Evolutionary conservation across 2,888 invertebrate genomes (phyloP), one percentile per base, ranked within the genome.

Genomic region (Polymixis flavicincta): DNA sequence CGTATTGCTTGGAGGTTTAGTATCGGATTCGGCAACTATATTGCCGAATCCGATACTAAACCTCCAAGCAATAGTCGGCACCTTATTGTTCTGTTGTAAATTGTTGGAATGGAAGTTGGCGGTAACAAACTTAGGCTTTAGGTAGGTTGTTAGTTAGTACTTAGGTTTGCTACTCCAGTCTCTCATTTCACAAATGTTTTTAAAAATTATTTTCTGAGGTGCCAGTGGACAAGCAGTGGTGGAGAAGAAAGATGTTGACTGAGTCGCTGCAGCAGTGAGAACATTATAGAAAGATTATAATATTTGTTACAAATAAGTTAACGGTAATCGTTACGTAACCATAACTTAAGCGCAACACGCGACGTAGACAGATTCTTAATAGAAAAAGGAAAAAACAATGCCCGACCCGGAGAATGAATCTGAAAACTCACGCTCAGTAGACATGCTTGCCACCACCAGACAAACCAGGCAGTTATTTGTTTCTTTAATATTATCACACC

Each of bases 21-120:
- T 55, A 83, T 78, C 50, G 54, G 37, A 77, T 61, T 25, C 42
- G 78, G 78, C 50, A 22, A 77, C n/a, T 82, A 77, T 61, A 61
- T 19, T 48, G 78, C n/a, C n/a, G n/a, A n/a, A n/a, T n/a, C n/a
- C n/a, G n/a, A n/a, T n/a, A n/a, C n/a, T n/a, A n/a, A n/a, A n/a
- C n/a, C n/a, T n/a, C n/a, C n/a, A n/a, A n/a, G n/a, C n/a, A n/a
- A n/a, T n/a, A n/a, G n/a, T 77, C 50, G 50, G n/a, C 67, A 59
- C 67, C 67, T 60, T 83, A 67, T 61, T 67, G 83, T 61, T 28
- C 25, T 22, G 25, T 5, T 37, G 54, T 65, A 61, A 54, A 59
- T 64, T 64, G 76, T 28, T 76, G 37, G 55, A 8, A 3, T 32
- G 13, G 14, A 25, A 45, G 55, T 14, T 64, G 1, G 8, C 28